Conservation (phyloP, 1,140 invertebrate genomes). For the Globodera ellingtonae region DNA sequence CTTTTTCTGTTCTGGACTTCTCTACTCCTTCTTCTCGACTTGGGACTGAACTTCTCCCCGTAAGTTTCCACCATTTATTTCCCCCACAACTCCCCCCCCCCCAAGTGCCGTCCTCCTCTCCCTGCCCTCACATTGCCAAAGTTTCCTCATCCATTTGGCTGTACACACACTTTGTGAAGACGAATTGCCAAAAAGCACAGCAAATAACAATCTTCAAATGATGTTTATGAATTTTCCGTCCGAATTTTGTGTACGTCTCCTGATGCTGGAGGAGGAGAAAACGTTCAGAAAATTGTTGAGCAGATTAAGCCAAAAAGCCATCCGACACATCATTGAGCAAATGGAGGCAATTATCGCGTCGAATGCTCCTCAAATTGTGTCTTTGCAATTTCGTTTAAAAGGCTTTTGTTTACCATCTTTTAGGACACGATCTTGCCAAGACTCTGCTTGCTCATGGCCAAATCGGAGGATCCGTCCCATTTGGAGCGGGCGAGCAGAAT, state of each 20-base stretch:
- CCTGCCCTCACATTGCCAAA: conserved; percentile 13
- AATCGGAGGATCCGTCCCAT: conserved; percentile 15
- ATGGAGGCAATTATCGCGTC: not conserved
- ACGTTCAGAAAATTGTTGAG: conserved; percentile 16
- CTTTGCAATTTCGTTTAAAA: not conserved
- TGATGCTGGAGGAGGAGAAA: conserved; percentile 16
- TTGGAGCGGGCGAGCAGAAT: conserved; percentile 5
- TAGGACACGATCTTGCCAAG: conserved; percentile 2
- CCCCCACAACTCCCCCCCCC: not conserved
- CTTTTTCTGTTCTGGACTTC: conserved; percentile 10
- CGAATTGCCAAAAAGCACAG: not conserved
- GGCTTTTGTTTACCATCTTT: not conserved
- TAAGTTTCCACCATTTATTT: not conserved
- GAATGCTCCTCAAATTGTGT: not conserved
- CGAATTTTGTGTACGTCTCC: conserved; percentile 39
- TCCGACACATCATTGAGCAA: conserved; percentile 14
- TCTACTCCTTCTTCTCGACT: not conserved
- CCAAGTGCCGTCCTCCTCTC: not conserved
- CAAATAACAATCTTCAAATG: not conserved
- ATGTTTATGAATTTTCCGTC: not conserved
- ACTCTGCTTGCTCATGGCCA: conserved; percentile 9
- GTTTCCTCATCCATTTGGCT: conserved; percentile 19
- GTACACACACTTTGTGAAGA: conserved; percentile 24
- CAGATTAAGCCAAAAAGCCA: conserved; percentile 1
- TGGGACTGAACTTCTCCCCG: not conserved